These are phyloP conservation scores for Schizaphis graminum DNA, from an alignment of 2,888 invertebrate species.

Conservation along the genomic window DNA sequence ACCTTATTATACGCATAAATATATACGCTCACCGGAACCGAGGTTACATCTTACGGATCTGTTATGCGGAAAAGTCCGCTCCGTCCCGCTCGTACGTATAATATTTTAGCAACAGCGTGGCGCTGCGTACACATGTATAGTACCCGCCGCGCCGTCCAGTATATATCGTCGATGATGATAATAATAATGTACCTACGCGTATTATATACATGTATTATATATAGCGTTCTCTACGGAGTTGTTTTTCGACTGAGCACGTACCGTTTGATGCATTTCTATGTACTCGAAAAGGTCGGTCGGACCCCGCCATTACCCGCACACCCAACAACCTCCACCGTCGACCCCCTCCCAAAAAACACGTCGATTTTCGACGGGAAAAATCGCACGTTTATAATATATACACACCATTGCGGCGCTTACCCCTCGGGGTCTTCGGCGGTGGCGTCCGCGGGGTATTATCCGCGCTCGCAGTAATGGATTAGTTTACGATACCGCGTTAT, in stretches of 20 bases:
- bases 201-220: background rate
- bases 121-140: background rate
- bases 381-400: slow-evolving; percentile 32
- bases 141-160: background rate
- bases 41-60: background rate
- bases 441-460: slow-evolving; percentile 42
- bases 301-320: background rate
- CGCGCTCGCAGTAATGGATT: slow-evolving; percentile 57
- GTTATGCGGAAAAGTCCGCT: background rate
- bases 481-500: slow-evolving; percentile 60
- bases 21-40: background rate
- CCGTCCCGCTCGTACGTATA: background rate
- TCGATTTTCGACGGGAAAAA: slow-evolving; percentile 38
- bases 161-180: background rate
- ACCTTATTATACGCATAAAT: background rate
- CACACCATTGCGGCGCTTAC: background rate
- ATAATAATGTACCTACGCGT: background rate
- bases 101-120: background rate
- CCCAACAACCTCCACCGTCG: background rate
- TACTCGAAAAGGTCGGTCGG: slow-evolving; percentile 23
- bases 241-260: slow-evolving; percentile 41
- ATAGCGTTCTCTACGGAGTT: background rate
- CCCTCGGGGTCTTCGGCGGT: background rate
- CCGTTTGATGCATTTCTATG: slow-evolving; percentile 45
- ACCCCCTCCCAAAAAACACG: background rate